Base-by-base conservation (phyloP, 2,113 vertebrate species). In the Boleophthalmus pectinirostris region DNA sequence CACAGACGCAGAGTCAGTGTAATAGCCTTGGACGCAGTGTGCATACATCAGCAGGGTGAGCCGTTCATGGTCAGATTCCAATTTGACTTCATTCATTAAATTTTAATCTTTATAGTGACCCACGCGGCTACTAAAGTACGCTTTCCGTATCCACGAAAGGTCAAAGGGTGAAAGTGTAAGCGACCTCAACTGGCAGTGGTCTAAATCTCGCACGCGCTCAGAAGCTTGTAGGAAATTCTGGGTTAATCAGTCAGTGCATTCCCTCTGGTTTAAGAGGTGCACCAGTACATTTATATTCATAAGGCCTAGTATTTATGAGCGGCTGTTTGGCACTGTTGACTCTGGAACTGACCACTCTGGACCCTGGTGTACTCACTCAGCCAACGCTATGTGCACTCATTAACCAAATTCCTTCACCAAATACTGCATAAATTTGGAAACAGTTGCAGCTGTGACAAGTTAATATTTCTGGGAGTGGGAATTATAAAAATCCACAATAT, bases 191-290 rank as follows among this genome's bases (percentile, higher is more conserved):
- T 74, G 88, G 70, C 68, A 73, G 66, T 38, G 65, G 71, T 68
- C 85, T 57, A 73, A 53, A 71, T 66, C 66, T 74, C 49, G 23
- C 72, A n/a, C 25, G 3, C 46, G 56, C 54, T 72, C 68, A 24
- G 74, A 82, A 57, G 23, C 75, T 82, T 68, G 71, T 72, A 75
- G 80, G 72, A 79, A 14, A 56, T 81, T 78, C 58, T 74, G 77
- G 84, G 80, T 75, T 89, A 82, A 88, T 88, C 75, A 82, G 81
- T 87, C 75, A 74, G 77, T 66, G 67, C 14, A 53, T 69, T 76
- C 20, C 46, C 68, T 13, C 29, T 60, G 79, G 69, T 63, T 78
- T 56, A 70, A 54, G 77, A 80, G 75, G 70, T 72, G 75, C 79
- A 81, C 51, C n/a, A 60, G 69, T 81, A 45, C 74, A 77, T 78